Evolutionary conservation across 2,888 invertebrate genomes (phyloP), one percentile per base, ranked within the genome.

Genomic region (Petrolisthes manimaculis): DNA sequence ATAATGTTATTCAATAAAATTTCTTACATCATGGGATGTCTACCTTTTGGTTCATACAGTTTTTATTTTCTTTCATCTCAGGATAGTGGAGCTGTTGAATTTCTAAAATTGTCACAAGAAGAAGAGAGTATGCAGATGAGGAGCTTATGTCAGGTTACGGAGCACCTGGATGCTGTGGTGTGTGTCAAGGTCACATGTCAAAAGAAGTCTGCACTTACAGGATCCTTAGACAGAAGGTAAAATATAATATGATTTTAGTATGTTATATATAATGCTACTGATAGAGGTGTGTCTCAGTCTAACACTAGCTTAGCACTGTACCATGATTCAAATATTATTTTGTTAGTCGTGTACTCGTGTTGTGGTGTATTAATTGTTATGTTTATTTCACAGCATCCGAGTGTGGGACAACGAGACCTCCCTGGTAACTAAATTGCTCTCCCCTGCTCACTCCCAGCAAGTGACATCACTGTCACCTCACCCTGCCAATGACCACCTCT

Each of bases 401-500:
- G 51, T 88, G 55, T 90, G 90, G 90, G 88, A 90, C 83, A 83
- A 83, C 21, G 77, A 90, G 37, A 88, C 88, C 6, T 84, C 78
- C 54, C 55, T 75, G 24, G 88, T 85, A 55, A 55, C 78, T 14
- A 82, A 86, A 1, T 51, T 86, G 67, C 80, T 88, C 24, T 51
- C 78, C 37, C 93, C 94, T 91, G 94, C 94, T n/a, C 95, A 95
- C 91, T 93, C 93, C 53, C 93, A 93, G 91, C 92, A 93, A 9
- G 93, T 94, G 9, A 93, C 93, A 89, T 92, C 93, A 92, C 94
- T 95, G 14, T 93, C 94, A 86, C 93, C 93, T 79, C 93, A 94
- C 87, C 94, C 94, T 77, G 92, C 92, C 56, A 93, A 94, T 91
- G 88, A 89, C 54, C 92, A 93, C 89, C 90, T 94, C 67, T 95